Evolutionary conservation across 2,113 vertebrate species (phyloP).

Genomic region (Rhea americana): DNA sequence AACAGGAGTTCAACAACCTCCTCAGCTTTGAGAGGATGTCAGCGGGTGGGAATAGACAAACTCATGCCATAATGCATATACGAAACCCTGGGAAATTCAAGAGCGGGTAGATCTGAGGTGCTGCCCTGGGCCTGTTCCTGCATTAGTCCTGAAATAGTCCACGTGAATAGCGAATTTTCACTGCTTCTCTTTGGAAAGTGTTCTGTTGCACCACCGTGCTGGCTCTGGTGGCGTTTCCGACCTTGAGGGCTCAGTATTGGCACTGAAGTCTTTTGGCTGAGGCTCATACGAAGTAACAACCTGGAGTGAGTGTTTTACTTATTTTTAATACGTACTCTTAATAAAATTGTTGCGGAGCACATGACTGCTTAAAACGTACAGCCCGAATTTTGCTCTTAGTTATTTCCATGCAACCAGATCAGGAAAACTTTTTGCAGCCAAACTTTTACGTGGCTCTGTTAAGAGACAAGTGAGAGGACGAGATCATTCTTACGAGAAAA

Average conservation of each 20-base stretch:
- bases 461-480: neutral
- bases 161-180: neutral
- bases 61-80: neutral
- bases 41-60: neutral
- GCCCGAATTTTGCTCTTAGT: neutral
- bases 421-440: neutral
- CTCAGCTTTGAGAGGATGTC: neutral
- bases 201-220: neutral
- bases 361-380: neutral
- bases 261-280: neutral
- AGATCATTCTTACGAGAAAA: neutral
- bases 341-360: rapidly evolving
- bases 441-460: neutral
- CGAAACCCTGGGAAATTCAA: neutral
- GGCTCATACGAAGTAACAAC: neutral
- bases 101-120: neutral
- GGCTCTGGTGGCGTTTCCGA: neutral
- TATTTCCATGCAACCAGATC: neutral
- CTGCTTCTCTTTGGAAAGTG: neutral
- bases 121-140: neutral
- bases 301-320: neutral
- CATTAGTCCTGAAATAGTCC: neutral
- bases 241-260: rapidly evolving
- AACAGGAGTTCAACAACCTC: neutral
- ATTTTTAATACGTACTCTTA: neutral